phyloP scores from a whole-genome alignment of 2,113 vertebrate species.

The Tragelaphus imberbis region DNA sequence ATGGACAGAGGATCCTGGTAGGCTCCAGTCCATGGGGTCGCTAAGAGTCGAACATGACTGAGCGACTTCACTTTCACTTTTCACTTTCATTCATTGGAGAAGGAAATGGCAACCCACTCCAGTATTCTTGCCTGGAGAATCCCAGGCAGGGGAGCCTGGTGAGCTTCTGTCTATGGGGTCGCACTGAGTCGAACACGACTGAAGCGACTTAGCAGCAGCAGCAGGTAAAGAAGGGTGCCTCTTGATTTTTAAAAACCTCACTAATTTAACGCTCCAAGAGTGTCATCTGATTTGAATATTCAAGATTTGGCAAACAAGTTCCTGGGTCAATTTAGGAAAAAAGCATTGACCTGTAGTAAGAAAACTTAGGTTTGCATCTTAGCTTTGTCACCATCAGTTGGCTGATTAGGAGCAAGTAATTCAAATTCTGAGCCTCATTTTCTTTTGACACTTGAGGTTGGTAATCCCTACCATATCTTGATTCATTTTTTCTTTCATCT shows the following conservation, averaged over 20 bases:
- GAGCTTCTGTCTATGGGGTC: no score
- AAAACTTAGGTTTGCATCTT: neutral
- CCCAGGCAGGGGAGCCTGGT: no score
- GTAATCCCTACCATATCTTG: neutral
- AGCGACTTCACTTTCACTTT: no score
- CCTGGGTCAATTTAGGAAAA: neutral
- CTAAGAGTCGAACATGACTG: no score
- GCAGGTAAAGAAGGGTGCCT: neutral
- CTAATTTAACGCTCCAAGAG: neutral
- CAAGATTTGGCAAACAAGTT: neutral
- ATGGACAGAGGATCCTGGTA: no score
- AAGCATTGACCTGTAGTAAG: neutral
- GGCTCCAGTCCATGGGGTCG: no score
- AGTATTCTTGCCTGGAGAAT: no score
- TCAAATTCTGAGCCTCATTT: conserved; percentile 19
- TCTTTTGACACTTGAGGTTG: neutral
- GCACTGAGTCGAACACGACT: no score
- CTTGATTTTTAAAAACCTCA: neutral
- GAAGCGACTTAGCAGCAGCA: no score
- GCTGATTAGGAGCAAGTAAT: neutral
- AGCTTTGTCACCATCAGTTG: neutral
- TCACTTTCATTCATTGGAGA: no score
- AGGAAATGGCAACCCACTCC: no score
- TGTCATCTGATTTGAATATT: neutral
- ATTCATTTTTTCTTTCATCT: neutral